Evolutionary conservation across 2,888 invertebrate genomes (phyloP).

Genomic region (Drepana falcataria): DNA sequence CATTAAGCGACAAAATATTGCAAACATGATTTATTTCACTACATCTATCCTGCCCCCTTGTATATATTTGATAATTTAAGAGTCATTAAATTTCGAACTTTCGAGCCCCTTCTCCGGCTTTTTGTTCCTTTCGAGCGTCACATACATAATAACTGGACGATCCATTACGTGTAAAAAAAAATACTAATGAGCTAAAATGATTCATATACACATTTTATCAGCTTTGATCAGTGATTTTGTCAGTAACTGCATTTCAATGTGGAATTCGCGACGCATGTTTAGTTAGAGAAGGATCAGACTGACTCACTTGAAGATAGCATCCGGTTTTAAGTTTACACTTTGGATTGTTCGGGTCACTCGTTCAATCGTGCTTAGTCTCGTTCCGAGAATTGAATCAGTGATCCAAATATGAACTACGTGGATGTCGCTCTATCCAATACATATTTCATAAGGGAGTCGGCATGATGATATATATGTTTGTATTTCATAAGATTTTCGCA

Average conservation of each 20-base stretch:
- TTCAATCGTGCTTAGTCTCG: not conserved
- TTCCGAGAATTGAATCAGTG: not conserved
- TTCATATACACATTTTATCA: conserved; percentile 2
- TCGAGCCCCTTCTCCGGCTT: no score
- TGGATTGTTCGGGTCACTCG: not conserved
- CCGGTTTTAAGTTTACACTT: not conserved
- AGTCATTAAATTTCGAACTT: no score
- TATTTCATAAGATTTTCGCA: no score
- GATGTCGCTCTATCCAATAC: no score
- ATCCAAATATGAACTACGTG: not conserved
- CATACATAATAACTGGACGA: no score
- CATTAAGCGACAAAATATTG: no score
- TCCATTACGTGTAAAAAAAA: not conserved
- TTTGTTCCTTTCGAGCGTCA: no score
- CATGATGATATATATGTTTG: no score
- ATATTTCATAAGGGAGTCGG: no score
- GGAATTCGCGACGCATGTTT: not conserved
- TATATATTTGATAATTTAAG: no score
- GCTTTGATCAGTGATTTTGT: not conserved
- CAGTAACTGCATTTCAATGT: conserved; percentile 1
- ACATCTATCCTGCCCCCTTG: no score
- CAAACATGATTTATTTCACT: no score
- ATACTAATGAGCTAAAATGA: conserved; percentile 16
- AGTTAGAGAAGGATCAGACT: not conserved
- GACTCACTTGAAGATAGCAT: not conserved